Base-by-base conservation (phyloP, 2,888 invertebrate genomes). In the Phymatocera aterrima region DNA sequence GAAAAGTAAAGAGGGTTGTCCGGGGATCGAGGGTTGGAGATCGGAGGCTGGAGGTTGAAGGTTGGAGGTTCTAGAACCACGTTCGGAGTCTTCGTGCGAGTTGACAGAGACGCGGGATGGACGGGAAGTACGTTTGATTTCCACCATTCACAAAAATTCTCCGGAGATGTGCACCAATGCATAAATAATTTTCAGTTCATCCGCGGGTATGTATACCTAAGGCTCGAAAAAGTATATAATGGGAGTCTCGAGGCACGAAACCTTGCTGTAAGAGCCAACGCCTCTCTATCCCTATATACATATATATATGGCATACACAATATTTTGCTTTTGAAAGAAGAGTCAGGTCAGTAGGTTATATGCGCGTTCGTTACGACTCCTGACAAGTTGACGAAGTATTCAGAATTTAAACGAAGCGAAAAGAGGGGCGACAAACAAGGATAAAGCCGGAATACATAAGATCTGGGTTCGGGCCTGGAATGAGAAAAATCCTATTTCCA, bases 101-200 rank as follows among this genome's bases (percentile, higher is more conserved):
- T 72, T 72, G 72, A 72, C 72, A 51, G 40, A 18, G 43, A 51
- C 37, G 15, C 31, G 28, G 40, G 75, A 75, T 75, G 75, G 75
- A 75, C 60, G 75, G 75, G 75, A 75, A 75, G 75, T 75, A 75
- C 75, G 75, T 75, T 75, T 75, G 75, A 75, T 75, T 75, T 75
- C 54, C 15, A 57, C 75, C 75, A 75, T 75, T 75, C 60, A 75
- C 40, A 8, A 40, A 72, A 75, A 75, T 75, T 15, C 57, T 75
- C 75, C 75, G 75, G 75, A 75, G 75, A 57, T 75, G 57, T 75
- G 75, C 75, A 75, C 60, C 75, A 31, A 57, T 75, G 75, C 75
- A 75, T 75, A 34, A 75, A 75, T 75, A 75, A 75, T 75, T 75
- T 57, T 75, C 18, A 75, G 57, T 48, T 75, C 75, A 60, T n/a